These are phyloP conservation scores for Drosophila tripunctata DNA, from an alignment of 2,888 invertebrate genomes.

Conservation along the genomic window DNA sequence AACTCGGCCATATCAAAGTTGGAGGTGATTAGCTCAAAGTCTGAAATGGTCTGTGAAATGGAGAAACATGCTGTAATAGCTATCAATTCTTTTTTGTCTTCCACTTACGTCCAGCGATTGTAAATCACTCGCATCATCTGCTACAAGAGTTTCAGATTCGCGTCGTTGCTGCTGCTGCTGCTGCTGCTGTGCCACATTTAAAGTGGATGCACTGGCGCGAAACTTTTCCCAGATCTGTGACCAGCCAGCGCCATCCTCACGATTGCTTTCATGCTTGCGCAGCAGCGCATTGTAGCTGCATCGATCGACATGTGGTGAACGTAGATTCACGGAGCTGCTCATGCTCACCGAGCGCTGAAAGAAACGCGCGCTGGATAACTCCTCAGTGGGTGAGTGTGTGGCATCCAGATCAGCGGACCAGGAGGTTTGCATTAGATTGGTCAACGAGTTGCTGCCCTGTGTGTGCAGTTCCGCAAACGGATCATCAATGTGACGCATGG, in stretches of 20 bases:
- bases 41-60: slow-evolving; percentile 84
- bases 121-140: slow-evolving; percentile 58
- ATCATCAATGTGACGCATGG: slow-evolving; percentile 47
- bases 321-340: slow-evolving; percentile 75
- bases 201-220: slow-evolving; percentile 51
- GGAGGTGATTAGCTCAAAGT: slow-evolving; percentile 87
- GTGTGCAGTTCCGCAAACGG: slow-evolving; percentile 25
- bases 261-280: slow-evolving; percentile 81
- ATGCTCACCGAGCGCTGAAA: slow-evolving; percentile 82
- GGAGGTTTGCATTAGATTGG: slow-evolving; percentile 82
- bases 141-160: slow-evolving; percentile 33
- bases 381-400: slow-evolving; percentile 48
- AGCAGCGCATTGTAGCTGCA: slow-evolving; percentile 83
- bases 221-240: slow-evolving; percentile 86
- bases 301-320: slow-evolving; percentile 76
- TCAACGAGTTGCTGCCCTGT: slow-evolving; percentile 77
- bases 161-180: slow-evolving; percentile 17
- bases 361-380: slow-evolving; percentile 33
- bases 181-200: slow-evolving; percentile 34
- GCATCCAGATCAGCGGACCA: slow-evolving; percentile 80
- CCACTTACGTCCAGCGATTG: slow-evolving; percentile 56
- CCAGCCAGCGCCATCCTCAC: slow-evolving; percentile 80
- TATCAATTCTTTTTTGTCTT: not conserved
- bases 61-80: too few relatives aligned
- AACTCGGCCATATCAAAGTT: slow-evolving; percentile 86